Evolutionary conservation across 2,888 invertebrate genomes (phyloP), one percentile per base, ranked within the genome.

Genomic region (Miltochrista miniata): DNA sequence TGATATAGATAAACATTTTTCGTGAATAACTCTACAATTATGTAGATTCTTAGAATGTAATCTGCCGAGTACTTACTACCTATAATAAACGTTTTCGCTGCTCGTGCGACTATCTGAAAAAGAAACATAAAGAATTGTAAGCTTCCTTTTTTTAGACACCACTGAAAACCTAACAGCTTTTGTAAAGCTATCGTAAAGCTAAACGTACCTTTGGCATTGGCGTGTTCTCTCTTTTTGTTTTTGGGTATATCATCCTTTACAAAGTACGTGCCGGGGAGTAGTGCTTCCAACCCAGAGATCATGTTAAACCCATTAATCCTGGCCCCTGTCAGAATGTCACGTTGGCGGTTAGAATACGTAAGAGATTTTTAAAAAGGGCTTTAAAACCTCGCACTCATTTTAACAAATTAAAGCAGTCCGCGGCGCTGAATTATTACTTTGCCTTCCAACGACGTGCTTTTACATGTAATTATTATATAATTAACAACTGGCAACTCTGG

Each of bases 321-420:
- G 9, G 34, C 18, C 35, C 24, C 47, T 48, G 24, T 55, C 56
- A 55, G 33, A n/a, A 38, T 45, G 45, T 48, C 7, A 13, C 12
- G 24, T 42, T 11, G 34, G 24, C 48, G 35, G 34, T 48, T 51
- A 39, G 12, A 46, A 61, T 34, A 53, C 33, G 41, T 31, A 44
- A 61, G 58, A 7, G 38, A 41, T 58, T 47, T 38, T 37, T 41
- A 54, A 37, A 47, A 38, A 38, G 10, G 38, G 31, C 38, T 45
- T 45, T 30, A 38, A 31, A 38, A 38, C 18, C 31, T 15, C 12
- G 31, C 38, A 45, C 29, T 51, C 45, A 15, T 41, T 46, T 51
- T 33, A 45, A 45, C 36, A 45, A 45, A 44, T 44, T 44, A 44
- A 44, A 24, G 35, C 40, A 30, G 29, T 50, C 11, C 15, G 30